These are phyloP conservation scores for Amazona vittata DNA, from an alignment of 2,113 vertebrate genomes.

Conservation along the genomic window DNA sequence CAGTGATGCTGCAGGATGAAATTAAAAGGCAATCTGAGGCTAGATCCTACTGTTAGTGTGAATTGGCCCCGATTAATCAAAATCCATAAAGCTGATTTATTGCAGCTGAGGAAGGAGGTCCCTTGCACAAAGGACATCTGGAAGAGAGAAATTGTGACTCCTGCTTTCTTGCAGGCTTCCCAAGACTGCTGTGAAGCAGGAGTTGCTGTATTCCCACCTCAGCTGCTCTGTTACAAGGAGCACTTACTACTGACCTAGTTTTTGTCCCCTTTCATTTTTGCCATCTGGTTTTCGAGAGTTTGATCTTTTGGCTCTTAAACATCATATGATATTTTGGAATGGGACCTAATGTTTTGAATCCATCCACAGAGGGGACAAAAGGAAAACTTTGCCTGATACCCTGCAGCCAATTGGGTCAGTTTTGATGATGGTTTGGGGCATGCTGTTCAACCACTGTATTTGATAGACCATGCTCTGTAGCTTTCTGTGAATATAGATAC, in stretches of 20 bases:
- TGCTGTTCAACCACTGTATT: not conserved
- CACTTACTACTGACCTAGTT: not conserved
- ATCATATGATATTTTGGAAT: not conserved
- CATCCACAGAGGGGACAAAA: not conserved
- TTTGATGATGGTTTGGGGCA: not conserved
- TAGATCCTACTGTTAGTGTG: not conserved
- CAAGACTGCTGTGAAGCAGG: not conserved
- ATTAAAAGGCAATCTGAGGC: not conserved
- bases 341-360: not conserved
- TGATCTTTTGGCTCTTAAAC: not conserved
- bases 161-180: not conserved
- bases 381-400: not conserved
- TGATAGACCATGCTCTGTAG: not conserved
- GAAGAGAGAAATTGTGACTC: not conserved
- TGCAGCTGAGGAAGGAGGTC: rapidly evolving
- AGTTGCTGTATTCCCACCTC: not conserved
- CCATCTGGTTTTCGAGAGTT: rapidly evolving
- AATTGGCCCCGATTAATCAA: not conserved
- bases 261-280: not conserved
- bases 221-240: not conserved
- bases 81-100: not conserved
- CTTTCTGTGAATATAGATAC: not conserved
- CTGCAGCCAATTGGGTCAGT: not conserved
- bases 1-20: not conserved
- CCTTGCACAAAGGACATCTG: not conserved